A percentile compares a stretch with the other conserved stretches of the same genome.
phyloP scores from a whole-genome alignment of 2,113 vertebrate genomes.

The Equus quagga region DNA sequence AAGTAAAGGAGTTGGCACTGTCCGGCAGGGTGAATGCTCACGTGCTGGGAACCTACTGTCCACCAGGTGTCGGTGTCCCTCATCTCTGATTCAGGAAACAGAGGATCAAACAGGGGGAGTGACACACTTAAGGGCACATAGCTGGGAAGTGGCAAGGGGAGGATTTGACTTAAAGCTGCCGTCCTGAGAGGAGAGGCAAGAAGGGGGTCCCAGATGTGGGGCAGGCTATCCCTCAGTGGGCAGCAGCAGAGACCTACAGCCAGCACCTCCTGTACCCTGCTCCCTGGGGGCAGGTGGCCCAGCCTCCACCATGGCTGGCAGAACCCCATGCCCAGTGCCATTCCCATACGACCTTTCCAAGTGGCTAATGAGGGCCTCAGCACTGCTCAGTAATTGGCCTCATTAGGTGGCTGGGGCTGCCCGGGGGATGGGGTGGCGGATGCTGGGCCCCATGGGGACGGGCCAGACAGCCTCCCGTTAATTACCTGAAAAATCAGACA shows the following conservation, averaged over 20 bases:
- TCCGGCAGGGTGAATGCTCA: not conserved
- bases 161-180: not conserved
- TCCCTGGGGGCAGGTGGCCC: not conserved
- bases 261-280: fast-evolving
- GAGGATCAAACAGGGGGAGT: not conserved
- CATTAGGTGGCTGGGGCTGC: slow-evolving; percentile 83
- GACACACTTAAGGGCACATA: not conserved
- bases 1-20: not conserved
- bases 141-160: not conserved
- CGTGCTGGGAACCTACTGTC: not conserved
- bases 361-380: slow-evolving; percentile 82
- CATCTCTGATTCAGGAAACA: not conserved
- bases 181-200: not conserved
- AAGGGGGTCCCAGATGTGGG: not conserved
- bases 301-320: not conserved
- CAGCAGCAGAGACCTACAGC: not conserved
- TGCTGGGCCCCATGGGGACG: slow-evolving; percentile 64
- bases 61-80: not conserved
- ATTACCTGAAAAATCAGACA: slow-evolving; percentile 83
- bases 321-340: slow-evolving; percentile 54
- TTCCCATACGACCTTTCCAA: slow-evolving; percentile 79
- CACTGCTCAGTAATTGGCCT: slow-evolving; percentile 83
- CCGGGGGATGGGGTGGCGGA: slow-evolving; percentile 60
- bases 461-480: slow-evolving; percentile 81
- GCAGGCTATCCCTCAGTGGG: not conserved